Evolutionary conservation across 2,797 vertebrate genomes (phyloP).

Genomic region (Australoheros facetus): DNA sequence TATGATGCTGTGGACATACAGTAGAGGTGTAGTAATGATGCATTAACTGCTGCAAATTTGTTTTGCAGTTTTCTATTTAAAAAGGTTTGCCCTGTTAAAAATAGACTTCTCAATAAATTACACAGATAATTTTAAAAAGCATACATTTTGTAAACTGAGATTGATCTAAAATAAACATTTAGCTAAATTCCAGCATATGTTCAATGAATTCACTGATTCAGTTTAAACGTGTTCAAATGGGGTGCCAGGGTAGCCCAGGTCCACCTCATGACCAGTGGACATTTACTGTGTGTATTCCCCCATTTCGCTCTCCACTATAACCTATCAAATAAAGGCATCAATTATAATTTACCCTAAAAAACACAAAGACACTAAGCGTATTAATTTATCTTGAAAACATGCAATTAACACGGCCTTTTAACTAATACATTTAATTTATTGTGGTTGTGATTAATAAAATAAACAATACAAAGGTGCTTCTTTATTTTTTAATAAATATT

Average conservation of each 20-base stretch:
- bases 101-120: background rate
- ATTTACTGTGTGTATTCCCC: too few species aligned
- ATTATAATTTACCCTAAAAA: too few species aligned
- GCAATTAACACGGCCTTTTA: background rate
- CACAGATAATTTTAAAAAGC: background rate
- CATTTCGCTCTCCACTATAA: too few species aligned
- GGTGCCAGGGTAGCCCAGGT: too few species aligned
- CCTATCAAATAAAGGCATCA: too few species aligned
- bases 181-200: too few species aligned
- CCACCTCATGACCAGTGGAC: too few species aligned
- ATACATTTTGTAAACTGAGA: background rate
- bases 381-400: background rate
- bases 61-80: background rate
- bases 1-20: background rate
- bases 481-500: background rate
- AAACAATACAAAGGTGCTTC: background rate
- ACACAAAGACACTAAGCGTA: background rate
- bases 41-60: too few species aligned
- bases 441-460: background rate
- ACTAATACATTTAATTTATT: too few species aligned
- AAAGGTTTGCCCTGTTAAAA: background rate
- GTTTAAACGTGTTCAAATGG: background rate
- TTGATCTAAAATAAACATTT: background rate
- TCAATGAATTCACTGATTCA: background rate
- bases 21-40: background rate